Base-by-base conservation (phyloP, 2,888 invertebrate genomes). In the Harpalus rufipes region DNA sequence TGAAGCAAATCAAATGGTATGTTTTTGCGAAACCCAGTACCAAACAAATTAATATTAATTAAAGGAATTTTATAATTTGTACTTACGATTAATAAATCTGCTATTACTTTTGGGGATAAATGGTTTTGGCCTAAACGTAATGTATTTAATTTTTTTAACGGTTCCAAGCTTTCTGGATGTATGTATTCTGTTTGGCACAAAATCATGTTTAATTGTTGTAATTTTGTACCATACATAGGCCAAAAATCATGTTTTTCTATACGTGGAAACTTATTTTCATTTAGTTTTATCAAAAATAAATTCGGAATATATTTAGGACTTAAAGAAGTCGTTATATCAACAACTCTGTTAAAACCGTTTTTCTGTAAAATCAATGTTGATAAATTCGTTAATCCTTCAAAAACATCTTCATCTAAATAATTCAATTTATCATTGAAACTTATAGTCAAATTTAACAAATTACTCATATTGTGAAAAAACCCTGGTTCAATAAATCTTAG, bases 121-220 rank as follows among this genome's bases (percentile, higher is more conserved):
- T 91, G 92, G 86, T 94, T 94, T 85, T 93, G 93, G 8, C 92
- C 93, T 21, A 94, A 89, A 41, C 91, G 89, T 25, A 94, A 89
- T 14, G 90, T 90, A 86, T 90, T 89, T 44, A 94, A 89, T 61
- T 91, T 89, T 85, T 88, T 91, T 4, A 94, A 89, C 5, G 91
- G 91, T 4, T 90, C 85, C n/a, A 94, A 92, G 86, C 92, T 91
- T 51, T 91, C 89, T 0, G 92, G 91, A 87, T 93, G 91, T 61
- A 94, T 91, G 65, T 89, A 91, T 84, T 93, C 93, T 32, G 93
- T 89, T 87, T 92, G 91, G 87, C 93, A 94, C 59, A 93, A 89
- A 86, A 91, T 91, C 56, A 94, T 87, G 87, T 92, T 91, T 1
- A 94, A 88, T 87, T 91, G 92, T 84, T 89, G 89, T 39, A 94